Evolutionary conservation across 1,140 invertebrate genomes (phyloP), one percentile per base, ranked within the genome.

Genomic region (Antheraea pernyi): DNA sequence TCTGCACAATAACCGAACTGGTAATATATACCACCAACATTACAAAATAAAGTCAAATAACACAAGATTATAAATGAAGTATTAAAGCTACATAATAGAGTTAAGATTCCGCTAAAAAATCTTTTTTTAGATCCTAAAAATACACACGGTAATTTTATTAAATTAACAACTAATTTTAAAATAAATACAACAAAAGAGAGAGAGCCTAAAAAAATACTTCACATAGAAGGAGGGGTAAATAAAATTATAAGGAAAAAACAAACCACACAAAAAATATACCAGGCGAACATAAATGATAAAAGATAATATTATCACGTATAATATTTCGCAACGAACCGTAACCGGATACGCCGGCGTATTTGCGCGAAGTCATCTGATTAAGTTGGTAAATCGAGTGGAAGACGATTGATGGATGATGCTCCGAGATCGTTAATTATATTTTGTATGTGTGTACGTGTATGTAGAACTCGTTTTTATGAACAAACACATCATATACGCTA

Each of bases 311-410:
- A 53, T 53, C 46, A 53, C 46, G 13, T 53, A 16, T 53, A 53
- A 53, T 61, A 36, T 61, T 61, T 48, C 18, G 30, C 60, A 13
- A 70, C 65, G 48, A 72, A 63, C 69, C 59, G 59, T 36, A 39
- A 36, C 10, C 11, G 30, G 19, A 61, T 61, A 64, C 62, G 69
- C 67, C 69, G 69, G 69, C 69, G 70, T 71, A 72, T 71, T 76
- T 76, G 61, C 68, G 73, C 70, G 66, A 58, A 70, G 76, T 77
- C 76, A 77, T 77, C 76, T 77, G 76, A 77, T 75, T 75, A 75
- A 75, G 76, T 75, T 75, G 73, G 73, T 65, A 77, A 77, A 77
- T 75, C 76, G 73, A 77, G 76, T 74, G 69, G 76, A 77, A 77
- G 70, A 61, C 69, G 76, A 73, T 75, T 77, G 76, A 77, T 77